Evolutionary conservation across 2,888 invertebrate genomes (phyloP).

Genomic region (Polia nebulosa): DNA sequence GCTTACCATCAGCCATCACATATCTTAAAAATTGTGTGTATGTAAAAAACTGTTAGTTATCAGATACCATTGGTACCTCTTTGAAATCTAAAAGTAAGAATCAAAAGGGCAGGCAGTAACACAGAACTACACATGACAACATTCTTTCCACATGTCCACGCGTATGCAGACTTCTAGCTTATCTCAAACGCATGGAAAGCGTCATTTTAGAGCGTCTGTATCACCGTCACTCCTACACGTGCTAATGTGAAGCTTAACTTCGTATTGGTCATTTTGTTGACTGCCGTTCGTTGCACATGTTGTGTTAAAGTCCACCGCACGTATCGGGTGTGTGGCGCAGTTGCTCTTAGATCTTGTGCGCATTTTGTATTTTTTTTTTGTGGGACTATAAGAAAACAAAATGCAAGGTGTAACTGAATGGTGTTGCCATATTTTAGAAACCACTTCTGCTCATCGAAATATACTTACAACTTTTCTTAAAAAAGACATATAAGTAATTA

Average conservation of each 20-base stretch:
- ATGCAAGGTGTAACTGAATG: no score
- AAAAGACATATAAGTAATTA: no score
- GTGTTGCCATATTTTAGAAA: no score
- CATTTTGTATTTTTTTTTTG: not conserved
- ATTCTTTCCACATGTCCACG: slow-evolving; percentile 6
- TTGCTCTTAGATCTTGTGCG: not conserved
- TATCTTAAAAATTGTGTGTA: no score
- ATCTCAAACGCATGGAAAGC: slow-evolving; percentile 22
- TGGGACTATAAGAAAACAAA: not conserved
- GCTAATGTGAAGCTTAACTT: not conserved
- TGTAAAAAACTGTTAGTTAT: no score
- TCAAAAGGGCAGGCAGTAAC: slow-evolving; percentile 10
- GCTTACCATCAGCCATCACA: no score
- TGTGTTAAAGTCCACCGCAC: slow-evolving; percentile 46
- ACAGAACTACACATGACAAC: not conserved
- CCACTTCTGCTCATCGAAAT: no score
- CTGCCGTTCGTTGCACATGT: slow-evolving; percentile 12
- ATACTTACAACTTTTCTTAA: no score
- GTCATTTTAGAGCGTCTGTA: not conserved
- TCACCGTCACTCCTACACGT: slow-evolving; percentile 18
- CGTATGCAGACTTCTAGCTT: not conserved
- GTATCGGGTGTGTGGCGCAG: not conserved
- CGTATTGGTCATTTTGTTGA: slow-evolving; percentile 11
- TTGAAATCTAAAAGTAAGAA: no score
- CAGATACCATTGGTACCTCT: not conserved